Conservation (phyloP, 2,113 vertebrate genomes). For the Martes martes region DNA sequence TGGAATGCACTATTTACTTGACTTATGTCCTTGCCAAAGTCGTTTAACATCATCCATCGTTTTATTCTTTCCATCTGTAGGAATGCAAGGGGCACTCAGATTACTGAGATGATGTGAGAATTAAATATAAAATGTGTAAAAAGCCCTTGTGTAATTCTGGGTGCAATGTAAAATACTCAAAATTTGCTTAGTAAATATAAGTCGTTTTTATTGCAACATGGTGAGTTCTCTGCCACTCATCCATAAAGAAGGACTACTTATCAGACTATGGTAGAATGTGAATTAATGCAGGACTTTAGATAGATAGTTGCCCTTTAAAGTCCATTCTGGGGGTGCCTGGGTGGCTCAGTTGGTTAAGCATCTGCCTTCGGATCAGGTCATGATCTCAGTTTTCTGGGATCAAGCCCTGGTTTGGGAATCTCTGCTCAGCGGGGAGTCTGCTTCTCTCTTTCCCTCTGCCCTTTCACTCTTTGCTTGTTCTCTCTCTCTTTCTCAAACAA, state of each 20-base stretch:
- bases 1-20: not conserved
- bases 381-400: not conserved
- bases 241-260: fast-evolving
- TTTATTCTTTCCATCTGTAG: not conserved
- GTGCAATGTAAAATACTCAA: not conserved
- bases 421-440: not conserved
- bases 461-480: not conserved
- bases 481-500: not conserved
- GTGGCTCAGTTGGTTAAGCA: not conserved
- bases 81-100: not conserved
- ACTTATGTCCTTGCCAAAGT: not conserved
- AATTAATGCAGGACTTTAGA: not conserved
- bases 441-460: not conserved
- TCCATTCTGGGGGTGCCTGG: not conserved
- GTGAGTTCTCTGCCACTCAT: not conserved
- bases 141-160: not conserved
- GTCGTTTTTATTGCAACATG: not conserved
- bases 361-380: not conserved
- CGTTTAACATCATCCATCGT: not conserved
- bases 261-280: not conserved
- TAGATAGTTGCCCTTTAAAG: not conserved
- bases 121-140: not conserved
- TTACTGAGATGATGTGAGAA: not conserved
- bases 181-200: not conserved
- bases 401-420: not conserved